Conservation (phyloP, 2,888 invertebrate genomes). For the Drosophila ezoana region DNA sequence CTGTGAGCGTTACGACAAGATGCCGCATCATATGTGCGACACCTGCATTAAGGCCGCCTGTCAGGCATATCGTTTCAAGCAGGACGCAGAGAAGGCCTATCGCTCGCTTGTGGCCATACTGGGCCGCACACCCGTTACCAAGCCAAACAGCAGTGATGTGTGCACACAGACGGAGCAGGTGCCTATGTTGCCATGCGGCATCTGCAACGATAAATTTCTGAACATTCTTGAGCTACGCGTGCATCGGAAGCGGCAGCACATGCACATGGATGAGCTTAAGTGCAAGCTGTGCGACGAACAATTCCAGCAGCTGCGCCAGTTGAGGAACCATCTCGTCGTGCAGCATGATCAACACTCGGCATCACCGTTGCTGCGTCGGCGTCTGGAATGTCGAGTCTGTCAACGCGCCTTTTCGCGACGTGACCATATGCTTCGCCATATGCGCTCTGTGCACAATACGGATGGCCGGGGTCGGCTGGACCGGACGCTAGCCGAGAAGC, state of each 20-base stretch:
- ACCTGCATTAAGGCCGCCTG: constrained; percentile 79
- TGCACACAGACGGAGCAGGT: constrained; percentile 82
- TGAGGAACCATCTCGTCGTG: constrained; percentile 84
- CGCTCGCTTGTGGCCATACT: constrained; percentile 74
- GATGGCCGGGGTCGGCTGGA: constrained; percentile 6
- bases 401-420: constrained; percentile 85
- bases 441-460: constrained; percentile 84
- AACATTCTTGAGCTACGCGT: constrained; percentile 70
- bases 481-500: constrained; percentile 15
- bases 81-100: constrained; percentile 82
- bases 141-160: constrained; percentile 45
- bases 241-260: constrained; percentile 71
- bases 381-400: constrained; percentile 84
- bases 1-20: constrained; percentile 84
- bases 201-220: constrained; percentile 81
- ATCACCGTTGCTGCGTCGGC: constrained; percentile 33
- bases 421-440: constrained; percentile 85
- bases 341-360: constrained; percentile 62
- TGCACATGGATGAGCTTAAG: constrained; percentile 53
- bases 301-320: constrained; percentile 84
- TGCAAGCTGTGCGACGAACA: constrained; percentile 85
- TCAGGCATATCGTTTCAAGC: constrained; percentile 82
- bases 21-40: constrained; percentile 83
- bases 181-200: constrained; percentile 80
- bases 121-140: constrained; percentile 52